These are phyloP conservation scores for Rhagonycha lutea DNA, from an alignment of 2,888 invertebrate species.

Conservation along the genomic window DNA sequence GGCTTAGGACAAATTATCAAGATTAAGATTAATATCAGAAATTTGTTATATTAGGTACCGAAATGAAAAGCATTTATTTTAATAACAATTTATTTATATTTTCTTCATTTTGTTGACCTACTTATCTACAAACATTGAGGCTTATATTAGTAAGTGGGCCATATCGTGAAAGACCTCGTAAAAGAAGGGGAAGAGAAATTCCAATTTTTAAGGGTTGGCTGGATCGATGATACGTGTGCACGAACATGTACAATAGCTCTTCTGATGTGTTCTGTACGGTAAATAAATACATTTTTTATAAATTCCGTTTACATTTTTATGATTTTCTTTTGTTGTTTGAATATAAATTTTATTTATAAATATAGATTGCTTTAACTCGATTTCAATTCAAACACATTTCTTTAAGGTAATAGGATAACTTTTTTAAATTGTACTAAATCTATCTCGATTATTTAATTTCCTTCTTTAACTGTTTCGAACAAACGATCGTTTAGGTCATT, in stretches of 20 bases:
- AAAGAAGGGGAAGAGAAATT: constrained; percentile 9
- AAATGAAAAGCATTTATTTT: constrained; percentile 5
- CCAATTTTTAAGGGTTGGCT: constrained; percentile 8
- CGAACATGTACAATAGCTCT: constrained; percentile 2
- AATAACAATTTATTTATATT: constrained; percentile 13
- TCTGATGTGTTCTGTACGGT: background rate
- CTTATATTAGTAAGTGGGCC: constrained; percentile 15
- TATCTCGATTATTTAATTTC: background rate
- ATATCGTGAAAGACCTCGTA: constrained; percentile 10
- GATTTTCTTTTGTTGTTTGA: background rate
- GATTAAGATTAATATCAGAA: background rate
- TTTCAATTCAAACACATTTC: background rate
- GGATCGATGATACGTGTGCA: constrained; percentile 1
- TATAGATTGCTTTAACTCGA: background rate
- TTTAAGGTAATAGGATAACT: background rate
- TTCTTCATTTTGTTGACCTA: constrained; percentile 9
- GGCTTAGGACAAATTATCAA: background rate
- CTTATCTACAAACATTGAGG: constrained; percentile 9
- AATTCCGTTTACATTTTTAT: background rate
- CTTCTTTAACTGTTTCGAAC: background rate
- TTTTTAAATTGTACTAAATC: background rate
- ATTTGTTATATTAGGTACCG: background rate
- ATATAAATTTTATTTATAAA: background rate
- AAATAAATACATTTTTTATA: constrained; percentile 1
- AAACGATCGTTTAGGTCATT: background rate